A percentile compares a stretch with the other conserved stretches of the same genome.
These are phyloP conservation scores for Gorilla gorilla DNA, from an alignment of 2,113 vertebrate genomes.

Conservation along the genomic window DNA sequence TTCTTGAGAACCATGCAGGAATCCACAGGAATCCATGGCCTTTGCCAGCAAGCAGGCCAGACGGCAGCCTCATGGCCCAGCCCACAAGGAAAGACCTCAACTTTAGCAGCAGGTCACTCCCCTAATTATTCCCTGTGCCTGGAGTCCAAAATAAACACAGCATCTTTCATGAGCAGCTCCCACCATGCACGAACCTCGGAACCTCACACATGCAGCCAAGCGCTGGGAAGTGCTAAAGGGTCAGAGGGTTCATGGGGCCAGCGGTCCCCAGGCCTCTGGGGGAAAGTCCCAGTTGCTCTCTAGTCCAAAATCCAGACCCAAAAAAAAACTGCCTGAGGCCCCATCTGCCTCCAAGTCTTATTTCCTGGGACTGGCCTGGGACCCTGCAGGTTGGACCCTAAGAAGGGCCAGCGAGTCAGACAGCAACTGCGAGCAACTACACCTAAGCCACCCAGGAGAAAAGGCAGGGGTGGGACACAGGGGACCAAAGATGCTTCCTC, in stretches of 20 bases:
- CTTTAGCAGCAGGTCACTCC: constrained; percentile 54
- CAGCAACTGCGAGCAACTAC: neutral
- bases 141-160: constrained; percentile 71
- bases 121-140: constrained; percentile 36
- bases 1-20: constrained; percentile 4
- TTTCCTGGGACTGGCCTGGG: neutral
- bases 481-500: neutral
- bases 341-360: neutral
- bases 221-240: constrained; percentile 65
- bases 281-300: neutral
- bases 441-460: neutral
- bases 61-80: neutral
- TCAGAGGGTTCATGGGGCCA: constrained; percentile 23
- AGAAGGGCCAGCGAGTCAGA: neutral
- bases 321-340: neutral
- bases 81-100: constrained; percentile 38
- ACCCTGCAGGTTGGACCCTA: neutral
- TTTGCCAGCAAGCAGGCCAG: constrained; percentile 67
- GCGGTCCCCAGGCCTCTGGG: constrained; percentile 13
- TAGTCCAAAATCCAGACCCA: constrained; percentile 1
- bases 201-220: constrained; percentile 52
- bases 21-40: constrained; percentile 31
- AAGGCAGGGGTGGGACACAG: neutral
- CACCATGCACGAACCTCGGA: constrained; percentile 57
- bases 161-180: constrained; percentile 66